phyloP scores from a whole-genome alignment of 2,888 invertebrate species.

The Seira sanloemensis region DNA sequence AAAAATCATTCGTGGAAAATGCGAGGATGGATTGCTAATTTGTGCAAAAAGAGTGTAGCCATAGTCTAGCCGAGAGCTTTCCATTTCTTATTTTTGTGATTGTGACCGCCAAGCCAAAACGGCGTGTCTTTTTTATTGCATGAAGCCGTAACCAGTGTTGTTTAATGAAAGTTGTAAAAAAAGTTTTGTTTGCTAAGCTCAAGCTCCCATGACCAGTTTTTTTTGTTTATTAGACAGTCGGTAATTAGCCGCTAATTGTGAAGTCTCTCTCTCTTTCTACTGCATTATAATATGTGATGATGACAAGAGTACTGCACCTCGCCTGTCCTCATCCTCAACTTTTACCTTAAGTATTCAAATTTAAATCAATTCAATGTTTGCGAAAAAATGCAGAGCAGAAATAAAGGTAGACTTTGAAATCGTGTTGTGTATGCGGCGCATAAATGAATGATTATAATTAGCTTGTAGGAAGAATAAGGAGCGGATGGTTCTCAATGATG shows the following conservation, averaged over 20 bases:
- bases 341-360: slow-evolving; percentile 19
- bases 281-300: slow-evolving; percentile 11
- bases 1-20: neutral
- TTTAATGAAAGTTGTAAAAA: neutral
- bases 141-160: neutral
- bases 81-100: neutral
- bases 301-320: slow-evolving; percentile 1
- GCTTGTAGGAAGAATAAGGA: neutral
- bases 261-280: neutral
- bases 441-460: slow-evolving; percentile 8
- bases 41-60: neutral
- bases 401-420: too few species aligned
- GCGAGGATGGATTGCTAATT: neutral
- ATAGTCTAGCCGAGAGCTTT: neutral
- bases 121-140: neutral
- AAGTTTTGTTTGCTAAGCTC: slow-evolving; percentile 8
- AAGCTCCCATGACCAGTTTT: slow-evolving; percentile 18
- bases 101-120: neutral
- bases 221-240: slow-evolving; percentile 14
- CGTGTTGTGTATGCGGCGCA: too few species aligned
- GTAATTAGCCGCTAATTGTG: slow-evolving; percentile 58
- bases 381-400: neutral
- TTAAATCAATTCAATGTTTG: slow-evolving; percentile 17
- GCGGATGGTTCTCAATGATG: neutral
- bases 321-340: slow-evolving; percentile 7